Evolutionary conservation across 1,140 invertebrate genomes (phyloP), one percentile per base, ranked within the genome.

Genomic region (Drosophila nigromelanica): DNA sequence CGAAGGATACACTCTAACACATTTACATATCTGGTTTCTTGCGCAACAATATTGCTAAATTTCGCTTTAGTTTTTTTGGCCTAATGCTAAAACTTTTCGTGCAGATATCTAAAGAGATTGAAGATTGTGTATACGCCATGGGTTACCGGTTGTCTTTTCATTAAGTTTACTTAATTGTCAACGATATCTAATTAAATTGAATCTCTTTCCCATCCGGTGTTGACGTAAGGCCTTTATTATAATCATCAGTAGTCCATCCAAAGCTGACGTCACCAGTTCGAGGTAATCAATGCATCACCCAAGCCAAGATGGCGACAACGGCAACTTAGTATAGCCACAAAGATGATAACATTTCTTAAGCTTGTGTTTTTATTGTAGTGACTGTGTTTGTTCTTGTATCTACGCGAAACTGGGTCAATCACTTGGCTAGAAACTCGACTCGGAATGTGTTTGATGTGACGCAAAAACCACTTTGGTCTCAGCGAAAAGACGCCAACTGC

Each of bases 401-500:
- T 47, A 33, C 6, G 11, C 39, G 59, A 85, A 85, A 83, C 80
- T 83, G 64, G 81, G 81, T 83, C 80, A 83, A 80, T 80, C 81
- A 70, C 67, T 70, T 45, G 64, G 30, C 42, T 48, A 55, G 47
- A 55, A 56, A 42, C 50, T 33, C 40, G 43, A 27, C 42, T 27
- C 18, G 42, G 61, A 68, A 62, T 77, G 68, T 64, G 33, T 70
- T 39, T 70, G 50, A 55, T 42, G 40, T 33, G 40, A 51, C 50
- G 61, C 60, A 51, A 64, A 67, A 73, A 70, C 60, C 73, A 85
- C 73, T 73, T 80, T 77, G 73, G 76, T 62, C 62, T 47, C 37
- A 76, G 48, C 62, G 45, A 59, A 77, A 5, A 6, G 27, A 27
- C 27, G 24, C 5, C 27, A 27, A 27, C 5, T 27, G 1, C 27